Percentiles rank a stretch among this genome's conserved stretches.
These are phyloP conservation scores for Hyles vespertilio DNA, from an alignment of 1,140 invertebrate species.

Conservation along the genomic window DNA sequence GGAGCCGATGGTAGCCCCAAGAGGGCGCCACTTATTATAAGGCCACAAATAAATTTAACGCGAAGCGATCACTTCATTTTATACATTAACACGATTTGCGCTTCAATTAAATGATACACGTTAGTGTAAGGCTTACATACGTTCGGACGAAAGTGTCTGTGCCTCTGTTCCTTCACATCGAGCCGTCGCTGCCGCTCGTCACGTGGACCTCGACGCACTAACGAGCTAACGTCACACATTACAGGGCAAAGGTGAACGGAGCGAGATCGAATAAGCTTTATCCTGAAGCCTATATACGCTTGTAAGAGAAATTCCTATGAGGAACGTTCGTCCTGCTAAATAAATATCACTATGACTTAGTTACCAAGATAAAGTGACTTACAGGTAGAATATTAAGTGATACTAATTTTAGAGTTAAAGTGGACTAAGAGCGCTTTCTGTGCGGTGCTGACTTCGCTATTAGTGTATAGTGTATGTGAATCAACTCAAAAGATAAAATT, in stretches of 20 bases:
- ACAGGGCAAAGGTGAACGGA: slow-evolving; percentile 17
- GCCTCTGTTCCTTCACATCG: slow-evolving; percentile 19
- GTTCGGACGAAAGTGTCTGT: slow-evolving; percentile 43
- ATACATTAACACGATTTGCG: slow-evolving; percentile 29
- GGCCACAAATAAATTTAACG: slow-evolving; percentile 67
- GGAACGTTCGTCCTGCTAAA: slow-evolving; percentile 32
- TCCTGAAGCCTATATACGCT: slow-evolving; percentile 26
- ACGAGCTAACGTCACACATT: slow-evolving; percentile 9
- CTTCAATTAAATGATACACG: slow-evolving; percentile 34
- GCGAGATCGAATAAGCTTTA: slow-evolving; percentile 66
- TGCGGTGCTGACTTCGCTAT: not conserved
- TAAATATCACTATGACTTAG: slow-evolving; percentile 60
- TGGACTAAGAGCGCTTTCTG: not conserved
- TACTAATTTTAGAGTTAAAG: slow-evolving; percentile 24
- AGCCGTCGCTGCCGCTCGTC: not conserved
- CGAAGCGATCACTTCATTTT: slow-evolving; percentile 30
- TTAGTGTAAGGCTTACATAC: slow-evolving; percentile 29
- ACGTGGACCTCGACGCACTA: slow-evolving; percentile 4
- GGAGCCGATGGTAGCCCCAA: slow-evolving; percentile 39
- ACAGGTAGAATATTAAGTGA: slow-evolving; percentile 49
- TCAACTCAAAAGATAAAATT: no score
- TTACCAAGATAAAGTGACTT: slow-evolving; percentile 54
- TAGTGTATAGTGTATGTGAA: not conserved
- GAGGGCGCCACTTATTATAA: slow-evolving; percentile 54
- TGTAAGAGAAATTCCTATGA: slow-evolving; percentile 36